phyloP scores from a whole-genome alignment of 2,797 vertebrate genomes.

The Masticophis lateralis region DNA sequence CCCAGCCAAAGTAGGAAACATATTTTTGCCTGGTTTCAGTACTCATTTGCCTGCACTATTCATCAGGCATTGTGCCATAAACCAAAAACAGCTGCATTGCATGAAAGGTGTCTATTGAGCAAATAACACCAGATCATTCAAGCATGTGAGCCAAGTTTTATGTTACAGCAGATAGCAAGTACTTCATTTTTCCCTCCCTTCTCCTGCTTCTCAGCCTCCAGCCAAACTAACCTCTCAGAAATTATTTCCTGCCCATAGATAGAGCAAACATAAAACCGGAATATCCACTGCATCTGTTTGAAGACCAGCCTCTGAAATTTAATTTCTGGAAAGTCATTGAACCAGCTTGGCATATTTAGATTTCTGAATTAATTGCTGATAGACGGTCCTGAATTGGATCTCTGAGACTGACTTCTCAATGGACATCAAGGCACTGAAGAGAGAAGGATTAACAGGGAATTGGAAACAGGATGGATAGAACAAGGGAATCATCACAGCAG shows the following conservation, averaged over 20 bases:
- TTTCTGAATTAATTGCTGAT: neutral
- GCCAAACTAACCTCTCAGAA: neutral
- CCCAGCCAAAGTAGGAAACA: neutral
- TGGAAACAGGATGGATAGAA: neutral
- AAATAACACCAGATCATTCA: constrained; percentile 1
- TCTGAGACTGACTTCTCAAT: neutral
- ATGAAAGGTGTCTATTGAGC: neutral
- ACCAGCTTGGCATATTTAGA: neutral
- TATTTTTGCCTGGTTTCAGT: neutral
- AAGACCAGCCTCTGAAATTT: neutral
- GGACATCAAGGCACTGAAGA: neutral
- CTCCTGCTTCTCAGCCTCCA: neutral
- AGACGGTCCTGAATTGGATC: neutral
- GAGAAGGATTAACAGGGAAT: neutral
- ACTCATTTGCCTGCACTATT: neutral
- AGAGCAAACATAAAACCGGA: neutral
- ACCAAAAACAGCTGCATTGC: neutral
- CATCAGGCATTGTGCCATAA: neutral
- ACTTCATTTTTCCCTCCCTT: neutral
- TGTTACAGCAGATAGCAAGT: neutral
- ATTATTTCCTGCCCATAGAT: neutral
- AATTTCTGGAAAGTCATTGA: neutral
- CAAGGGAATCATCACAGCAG: neutral
- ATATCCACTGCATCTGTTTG: neutral
- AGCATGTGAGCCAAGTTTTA: neutral